These are phyloP conservation scores for Muricea muricata DNA, from an alignment of 92 coral and sea anemone genomes.

Conservation along the genomic window DNA sequence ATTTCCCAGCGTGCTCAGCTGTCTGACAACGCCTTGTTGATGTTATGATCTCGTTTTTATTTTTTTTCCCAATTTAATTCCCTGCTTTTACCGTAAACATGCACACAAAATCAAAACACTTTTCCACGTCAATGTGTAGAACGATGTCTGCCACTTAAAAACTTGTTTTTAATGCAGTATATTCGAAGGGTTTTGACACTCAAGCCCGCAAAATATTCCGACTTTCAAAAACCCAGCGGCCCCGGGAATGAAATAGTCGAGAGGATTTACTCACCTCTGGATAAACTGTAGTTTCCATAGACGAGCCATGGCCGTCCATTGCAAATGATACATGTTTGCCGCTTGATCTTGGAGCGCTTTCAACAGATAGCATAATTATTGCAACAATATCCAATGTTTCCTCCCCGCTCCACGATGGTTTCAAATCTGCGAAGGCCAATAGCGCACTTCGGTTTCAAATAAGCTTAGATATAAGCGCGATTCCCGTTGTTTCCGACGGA, in stretches of 20 bases:
- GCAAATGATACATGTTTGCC: slow-evolving; percentile 46
- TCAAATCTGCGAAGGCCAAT: background rate
- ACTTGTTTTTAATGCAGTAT: background rate
- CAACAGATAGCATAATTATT: slow-evolving; percentile 31
- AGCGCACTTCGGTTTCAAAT: background rate
- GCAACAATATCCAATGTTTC: background rate
- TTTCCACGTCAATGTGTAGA: too few relatives aligned
- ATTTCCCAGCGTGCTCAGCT: background rate
- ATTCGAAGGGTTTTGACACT: background rate
- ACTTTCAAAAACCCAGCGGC: too few relatives aligned
- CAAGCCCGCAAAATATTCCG: background rate
- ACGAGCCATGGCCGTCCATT: background rate
- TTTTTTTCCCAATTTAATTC: background rate
- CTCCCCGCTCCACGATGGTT: background rate
- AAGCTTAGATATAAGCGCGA: background rate
- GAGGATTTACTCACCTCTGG: slow-evolving; percentile 15
- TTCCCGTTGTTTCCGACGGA: background rate
- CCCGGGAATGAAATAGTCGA: too few relatives aligned
- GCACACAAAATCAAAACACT: background rate
- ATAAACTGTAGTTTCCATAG: background rate
- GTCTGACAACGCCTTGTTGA: slow-evolving; percentile 25
- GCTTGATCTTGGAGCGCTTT: slow-evolving; percentile 13
- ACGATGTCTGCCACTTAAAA: too few relatives aligned
- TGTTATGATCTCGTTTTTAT: background rate
- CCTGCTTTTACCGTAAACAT: background rate